Evolutionary conservation across 2,888 invertebrate species (phyloP).

Genomic region (Pseudeuparius sepicola): DNA sequence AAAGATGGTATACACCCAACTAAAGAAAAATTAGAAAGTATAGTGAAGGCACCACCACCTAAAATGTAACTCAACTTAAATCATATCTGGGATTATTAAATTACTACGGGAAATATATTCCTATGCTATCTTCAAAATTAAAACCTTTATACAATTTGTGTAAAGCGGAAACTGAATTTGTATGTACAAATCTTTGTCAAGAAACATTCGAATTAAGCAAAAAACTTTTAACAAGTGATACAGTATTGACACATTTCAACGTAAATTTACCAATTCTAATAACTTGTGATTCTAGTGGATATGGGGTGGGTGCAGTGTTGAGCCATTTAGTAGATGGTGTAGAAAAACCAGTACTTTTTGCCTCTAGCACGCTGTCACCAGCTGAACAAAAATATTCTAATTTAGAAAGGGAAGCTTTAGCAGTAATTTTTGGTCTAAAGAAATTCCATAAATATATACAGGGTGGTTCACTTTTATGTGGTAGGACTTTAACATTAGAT

Average conservation of each 20-base stretch:
- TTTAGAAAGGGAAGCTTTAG: constrained; percentile 30
- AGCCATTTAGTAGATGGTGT: constrained; percentile 18
- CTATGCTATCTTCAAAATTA: not conserved
- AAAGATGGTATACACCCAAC: not conserved
- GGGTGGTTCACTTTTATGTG: too few species aligned
- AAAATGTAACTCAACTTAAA: not conserved
- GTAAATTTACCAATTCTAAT: constrained; percentile 19
- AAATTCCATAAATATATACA: too few species aligned
- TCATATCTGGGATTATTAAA: not conserved
- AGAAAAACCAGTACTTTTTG: constrained; percentile 18
- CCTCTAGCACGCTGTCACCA: constrained; percentile 23
- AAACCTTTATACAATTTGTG: constrained; percentile 11
- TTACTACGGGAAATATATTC: not conserved
- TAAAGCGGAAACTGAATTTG: constrained; percentile 9
- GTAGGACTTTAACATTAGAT: too few species aligned
- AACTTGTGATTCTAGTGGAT: constrained; percentile 19
- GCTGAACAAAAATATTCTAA: constrained; percentile 31
- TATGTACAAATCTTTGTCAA: constrained; percentile 20
- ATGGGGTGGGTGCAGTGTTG: constrained; percentile 21
- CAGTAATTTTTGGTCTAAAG: constrained; percentile 30
- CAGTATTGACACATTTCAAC: constrained; percentile 18
- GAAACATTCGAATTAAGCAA: constrained; percentile 20
- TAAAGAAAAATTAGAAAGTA: not conserved
- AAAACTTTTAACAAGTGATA: constrained; percentile 16
- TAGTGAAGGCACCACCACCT: not conserved